These are phyloP conservation scores for Leucoma salicis DNA, from an alignment of 2,888 invertebrate genomes.

Conservation along the genomic window DNA sequence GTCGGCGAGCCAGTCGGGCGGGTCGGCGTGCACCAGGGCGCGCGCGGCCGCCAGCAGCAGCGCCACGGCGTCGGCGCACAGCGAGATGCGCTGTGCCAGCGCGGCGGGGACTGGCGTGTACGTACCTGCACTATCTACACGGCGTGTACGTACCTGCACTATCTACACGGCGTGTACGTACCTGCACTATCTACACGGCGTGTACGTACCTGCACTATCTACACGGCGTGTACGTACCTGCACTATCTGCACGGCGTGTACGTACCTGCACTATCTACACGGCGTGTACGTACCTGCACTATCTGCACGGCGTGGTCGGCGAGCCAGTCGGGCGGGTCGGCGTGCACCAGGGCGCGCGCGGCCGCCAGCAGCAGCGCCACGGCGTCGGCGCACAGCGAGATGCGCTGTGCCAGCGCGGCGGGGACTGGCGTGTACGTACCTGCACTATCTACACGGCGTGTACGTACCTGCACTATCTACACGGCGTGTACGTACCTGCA, in stretches of 20 bases:
- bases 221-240: too few species aligned
- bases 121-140: too few species aligned
- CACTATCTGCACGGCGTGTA: too few species aligned
- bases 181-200: too few species aligned
- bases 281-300: slow-evolving; percentile 87
- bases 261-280: too few species aligned
- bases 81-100: slow-evolving; percentile 87
- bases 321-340: slow-evolving; percentile 87
- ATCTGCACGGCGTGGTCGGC: slow-evolving; percentile 91
- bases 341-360: slow-evolving; percentile 89
- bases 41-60: slow-evolving; percentile 93
- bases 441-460: too few species aligned
- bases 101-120: slow-evolving; percentile 80
- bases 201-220: too few species aligned
- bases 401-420: slow-evolving; percentile 86
- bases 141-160: too few species aligned
- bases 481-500: too few species aligned
- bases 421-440: slow-evolving; percentile 76
- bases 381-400: slow-evolving; percentile 94
- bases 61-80: slow-evolving; percentile 96
- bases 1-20: slow-evolving; percentile 88
- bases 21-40: slow-evolving; percentile 85
- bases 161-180: too few species aligned
- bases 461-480: too few species aligned
- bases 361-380: slow-evolving; percentile 93